phyloP scores from a whole-genome alignment of 1,140 invertebrate species.

The Eueides isabella region DNA sequence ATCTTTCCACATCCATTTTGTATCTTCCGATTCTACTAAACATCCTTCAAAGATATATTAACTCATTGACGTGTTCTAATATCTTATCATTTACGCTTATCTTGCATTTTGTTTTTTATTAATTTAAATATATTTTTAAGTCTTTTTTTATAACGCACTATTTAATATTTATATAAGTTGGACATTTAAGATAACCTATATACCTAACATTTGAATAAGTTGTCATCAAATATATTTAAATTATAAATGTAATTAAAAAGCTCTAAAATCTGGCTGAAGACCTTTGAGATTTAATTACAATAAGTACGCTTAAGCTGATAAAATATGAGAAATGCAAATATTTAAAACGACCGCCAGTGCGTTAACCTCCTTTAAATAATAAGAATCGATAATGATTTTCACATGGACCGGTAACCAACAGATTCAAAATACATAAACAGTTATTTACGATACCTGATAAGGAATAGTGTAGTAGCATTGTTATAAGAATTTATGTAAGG shows the following conservation, averaged over 20 bases:
- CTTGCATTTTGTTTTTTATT: no score
- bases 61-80: no score
- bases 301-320: background rate
- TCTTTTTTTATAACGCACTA: background rate
- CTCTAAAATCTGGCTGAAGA: background rate
- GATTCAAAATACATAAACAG: slow-evolving; percentile 39
- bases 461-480: slow-evolving; percentile 5
- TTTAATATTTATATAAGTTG: background rate
- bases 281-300: background rate
- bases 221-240: background rate
- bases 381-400: slow-evolving; percentile 39
- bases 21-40: no score
- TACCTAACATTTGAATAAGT: background rate
- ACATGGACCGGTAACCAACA: slow-evolving; percentile 45
- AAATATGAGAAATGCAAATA: slow-evolving; percentile 18
- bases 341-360: slow-evolving; percentile 26
- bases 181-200: background rate
- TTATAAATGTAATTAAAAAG: background rate
- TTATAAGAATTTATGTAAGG: background rate
- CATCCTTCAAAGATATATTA: no score
- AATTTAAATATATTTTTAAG: no score
- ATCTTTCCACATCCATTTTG: no score
- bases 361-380: slow-evolving; percentile 36
- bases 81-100: no score
- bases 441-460: slow-evolving; percentile 46